A percentile compares a stretch with the other conserved stretches of the same genome.
Conservation (phyloP, 1,140 invertebrate species). For the Tetraneura akinire region DNA sequence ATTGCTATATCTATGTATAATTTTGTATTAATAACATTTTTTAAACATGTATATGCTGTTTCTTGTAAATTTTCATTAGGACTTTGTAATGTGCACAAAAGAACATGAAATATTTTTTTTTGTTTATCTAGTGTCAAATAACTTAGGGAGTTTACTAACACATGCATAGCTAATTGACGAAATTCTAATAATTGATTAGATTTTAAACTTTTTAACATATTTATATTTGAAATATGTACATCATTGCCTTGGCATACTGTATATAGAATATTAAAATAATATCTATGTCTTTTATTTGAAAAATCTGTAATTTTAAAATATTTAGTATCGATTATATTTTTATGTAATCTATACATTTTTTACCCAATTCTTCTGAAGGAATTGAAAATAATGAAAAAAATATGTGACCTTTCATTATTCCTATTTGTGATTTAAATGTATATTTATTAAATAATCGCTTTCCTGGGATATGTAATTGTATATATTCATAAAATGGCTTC, state of each 20-base stretch:
- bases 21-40: neutral
- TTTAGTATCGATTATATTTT: neutral
- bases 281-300: neutral
- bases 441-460: conserved; percentile 13
- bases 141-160: neutral
- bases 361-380: neutral
- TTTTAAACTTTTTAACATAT: conserved; percentile 12
- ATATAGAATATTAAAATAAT: conserved; percentile 17
- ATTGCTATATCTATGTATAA: neutral
- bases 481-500: neutral
- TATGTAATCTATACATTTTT: neutral
- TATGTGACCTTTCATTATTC: conserved; percentile 37
- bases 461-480: conserved; percentile 26
- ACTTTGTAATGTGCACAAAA: neutral
- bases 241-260: neutral
- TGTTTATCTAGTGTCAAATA: neutral
- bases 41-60: conserved; percentile 17
- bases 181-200: neutral
- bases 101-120: neutral
- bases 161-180: conserved; percentile 16
- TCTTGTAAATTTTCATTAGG: conserved; percentile 14
- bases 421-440: conserved; percentile 36
- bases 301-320: neutral
- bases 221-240: neutral
- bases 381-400: conserved; percentile 16